These are phyloP conservation scores for Paramisgurnus dabryanus DNA, from an alignment of 2,113 vertebrate species.

Conservation along the genomic window DNA sequence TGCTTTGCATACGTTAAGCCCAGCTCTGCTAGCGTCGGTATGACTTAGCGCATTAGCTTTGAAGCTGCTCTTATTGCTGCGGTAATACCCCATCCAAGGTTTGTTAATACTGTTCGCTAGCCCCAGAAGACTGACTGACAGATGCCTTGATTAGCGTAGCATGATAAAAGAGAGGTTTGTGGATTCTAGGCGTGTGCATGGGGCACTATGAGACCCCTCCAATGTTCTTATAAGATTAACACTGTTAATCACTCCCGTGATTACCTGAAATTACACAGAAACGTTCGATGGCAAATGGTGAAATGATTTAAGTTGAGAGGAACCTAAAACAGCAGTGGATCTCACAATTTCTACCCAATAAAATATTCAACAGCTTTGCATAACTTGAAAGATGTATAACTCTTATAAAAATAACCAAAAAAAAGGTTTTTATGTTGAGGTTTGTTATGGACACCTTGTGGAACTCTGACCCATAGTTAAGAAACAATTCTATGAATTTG, in stretches of 20 bases:
- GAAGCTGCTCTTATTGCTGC: conserved; percentile 43
- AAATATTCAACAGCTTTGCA: too few species aligned
- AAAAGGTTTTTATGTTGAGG: too few species aligned
- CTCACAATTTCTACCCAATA: neutral
- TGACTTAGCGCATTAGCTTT: conserved; percentile 51
- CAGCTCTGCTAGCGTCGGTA: conserved; percentile 33
- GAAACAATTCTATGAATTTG: too few species aligned
- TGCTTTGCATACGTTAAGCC: conserved; percentile 44
- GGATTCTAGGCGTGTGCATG: neutral
- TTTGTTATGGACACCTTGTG: too few species aligned
- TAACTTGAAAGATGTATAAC: too few species aligned
- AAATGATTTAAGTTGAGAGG: neutral
- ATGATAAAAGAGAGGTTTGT: conserved; percentile 25
- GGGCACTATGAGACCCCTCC: conserved; percentile 19
- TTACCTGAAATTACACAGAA: conserved; percentile 14
- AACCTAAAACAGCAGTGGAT: neutral
- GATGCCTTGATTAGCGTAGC: conserved; percentile 42
- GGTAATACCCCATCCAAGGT: conserved; percentile 34
- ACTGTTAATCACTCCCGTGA: conserved; percentile 31
- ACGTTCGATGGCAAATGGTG: neutral
- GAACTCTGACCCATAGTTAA: too few species aligned
- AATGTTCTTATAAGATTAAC: conserved; percentile 36
- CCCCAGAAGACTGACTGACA: conserved; percentile 41
- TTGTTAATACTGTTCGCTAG: conserved; percentile 29
- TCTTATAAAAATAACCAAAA: too few species aligned